Evolutionary conservation across 2,113 vertebrate genomes (phyloP), one percentile per base, ranked within the genome.

Genomic region (Myiozetetes cayanensis): DNA sequence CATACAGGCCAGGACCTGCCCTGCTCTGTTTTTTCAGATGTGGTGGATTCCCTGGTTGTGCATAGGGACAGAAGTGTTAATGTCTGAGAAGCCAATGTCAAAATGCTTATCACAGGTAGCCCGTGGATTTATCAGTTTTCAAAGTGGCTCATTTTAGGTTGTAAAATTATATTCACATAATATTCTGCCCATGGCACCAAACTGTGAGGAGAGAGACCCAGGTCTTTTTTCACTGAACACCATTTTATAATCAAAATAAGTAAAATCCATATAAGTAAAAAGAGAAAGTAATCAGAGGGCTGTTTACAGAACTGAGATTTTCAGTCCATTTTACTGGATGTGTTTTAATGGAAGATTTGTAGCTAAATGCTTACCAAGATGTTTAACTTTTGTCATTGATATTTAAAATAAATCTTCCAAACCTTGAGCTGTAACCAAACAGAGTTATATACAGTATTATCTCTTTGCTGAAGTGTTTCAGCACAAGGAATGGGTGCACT

Each of bases 341-440:
- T 56, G 12, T 76, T 88, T 93, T 90, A 90, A 77, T 82, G 58
- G 81, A 62, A 84, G 80, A 49, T 78, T 68, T 87, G 25, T 71
- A 85, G 35, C 30, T 59, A 82, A 93, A 76, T 67, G 22, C 41
- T 88, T 92, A 89, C 74, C 53, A 87, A 92, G 70, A 55, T 90
- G 67, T 89, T 83, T 94, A 93, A 46, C 30, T 81, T 94, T 59
- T 31, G 14, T 5, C 20, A 55, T 20, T 68, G 46, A 47, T 87
- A 94, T 82, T 96, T 91, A 65, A 85, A 91, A 93, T 49, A 68
- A 85, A 85, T 91, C 49, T 81, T 90, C 23, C 25, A 28, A 39
- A 14, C 14, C 10, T 31, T 7, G 49, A 93, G 19, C 53, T 76
- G n/a, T 82, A 76, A 68, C 10, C 8, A 50, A 80, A 70, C 25